A percentile compares a stretch with the other conserved stretches of the same genome.
phyloP scores from a whole-genome alignment of 2,888 invertebrate species.

The Pristionchus mayeri region DNA sequence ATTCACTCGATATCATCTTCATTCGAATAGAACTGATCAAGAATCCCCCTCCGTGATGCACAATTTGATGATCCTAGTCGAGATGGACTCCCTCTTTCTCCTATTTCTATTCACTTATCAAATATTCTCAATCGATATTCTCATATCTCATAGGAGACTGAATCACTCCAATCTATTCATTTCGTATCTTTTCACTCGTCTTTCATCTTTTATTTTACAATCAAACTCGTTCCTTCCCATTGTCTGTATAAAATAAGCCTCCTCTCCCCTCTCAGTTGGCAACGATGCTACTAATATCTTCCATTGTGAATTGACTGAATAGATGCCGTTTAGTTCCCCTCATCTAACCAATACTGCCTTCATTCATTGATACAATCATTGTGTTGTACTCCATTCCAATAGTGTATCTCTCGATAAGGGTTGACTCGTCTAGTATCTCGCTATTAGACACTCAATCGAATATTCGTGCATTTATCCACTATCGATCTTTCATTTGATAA shows the following conservation, averaged over 20 bases:
- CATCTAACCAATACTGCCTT: constrained; percentile 1
- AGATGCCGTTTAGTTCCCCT: not conserved
- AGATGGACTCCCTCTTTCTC: not conserved
- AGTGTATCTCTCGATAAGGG: constrained; percentile 23
- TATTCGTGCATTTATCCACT: constrained; percentile 5
- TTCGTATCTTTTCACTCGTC: constrained; percentile 8
- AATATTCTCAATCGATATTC: constrained; percentile 1
- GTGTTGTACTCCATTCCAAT: constrained; percentile 11
- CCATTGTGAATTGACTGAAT: constrained; percentile 31
- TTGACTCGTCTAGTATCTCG: constrained; percentile 5
- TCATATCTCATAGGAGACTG: too few species aligned
- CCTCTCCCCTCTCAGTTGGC: not conserved
- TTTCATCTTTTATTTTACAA: constrained; percentile 3
- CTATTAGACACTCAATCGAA: constrained; percentile 11
- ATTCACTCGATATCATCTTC: constrained; percentile 24
- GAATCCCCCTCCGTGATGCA: not conserved
- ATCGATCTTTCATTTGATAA: constrained; percentile 23
- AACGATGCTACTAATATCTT: constrained; percentile 38
- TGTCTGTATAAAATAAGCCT: constrained; percentile 9
- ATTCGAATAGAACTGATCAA: constrained; percentile 28
- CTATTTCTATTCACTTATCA: constrained; percentile 25
- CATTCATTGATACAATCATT: not conserved
- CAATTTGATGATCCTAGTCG: not conserved
- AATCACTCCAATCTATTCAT: constrained; percentile 23
- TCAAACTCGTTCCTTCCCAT: not conserved